A percentile compares a stretch with the other conserved stretches of the same genome.
Conservation (phyloP, 2,797 vertebrate genomes). For the Masticophis lateralis region DNA sequence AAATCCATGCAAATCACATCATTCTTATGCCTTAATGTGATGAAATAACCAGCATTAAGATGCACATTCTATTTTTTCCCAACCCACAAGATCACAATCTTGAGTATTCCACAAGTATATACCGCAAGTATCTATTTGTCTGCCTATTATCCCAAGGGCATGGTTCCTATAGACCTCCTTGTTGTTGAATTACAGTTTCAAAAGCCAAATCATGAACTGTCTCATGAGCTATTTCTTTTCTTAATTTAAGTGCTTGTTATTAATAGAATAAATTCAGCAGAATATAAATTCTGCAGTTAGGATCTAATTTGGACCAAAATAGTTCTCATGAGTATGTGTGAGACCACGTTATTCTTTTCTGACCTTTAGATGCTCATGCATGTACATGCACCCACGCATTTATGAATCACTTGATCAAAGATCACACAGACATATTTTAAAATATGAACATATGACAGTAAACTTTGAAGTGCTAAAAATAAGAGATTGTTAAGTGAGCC, state of each 20-base stretch:
- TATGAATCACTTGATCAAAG: not conserved
- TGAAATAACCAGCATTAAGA: not conserved
- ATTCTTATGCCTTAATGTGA: not conserved
- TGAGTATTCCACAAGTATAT: not conserved
- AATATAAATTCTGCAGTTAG: not conserved
- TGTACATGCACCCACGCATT: not conserved
- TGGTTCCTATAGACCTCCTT: not conserved
- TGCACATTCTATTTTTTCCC: not conserved
- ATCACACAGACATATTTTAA: not conserved
- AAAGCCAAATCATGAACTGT: not conserved
- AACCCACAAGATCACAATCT: not conserved
- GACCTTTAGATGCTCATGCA: not conserved
- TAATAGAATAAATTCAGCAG: not conserved
- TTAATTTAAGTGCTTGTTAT: not conserved
- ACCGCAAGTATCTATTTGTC: not conserved
- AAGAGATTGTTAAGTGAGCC: not conserved
- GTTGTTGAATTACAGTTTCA: not conserved
- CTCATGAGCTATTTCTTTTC: not conserved
- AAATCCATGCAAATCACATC: not conserved
- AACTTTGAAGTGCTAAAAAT: not conserved
- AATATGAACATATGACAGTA: not conserved
- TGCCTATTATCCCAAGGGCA: not conserved
- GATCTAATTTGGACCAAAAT: not conserved
- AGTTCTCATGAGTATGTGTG: not conserved
- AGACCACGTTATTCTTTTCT: not conserved